Percentiles rank a stretch among this genome's conserved stretches.
These are phyloP conservation scores for Ceratoteleas bidentatus DNA, from an alignment of 1,140 invertebrate species.

Conservation along the genomic window DNA sequence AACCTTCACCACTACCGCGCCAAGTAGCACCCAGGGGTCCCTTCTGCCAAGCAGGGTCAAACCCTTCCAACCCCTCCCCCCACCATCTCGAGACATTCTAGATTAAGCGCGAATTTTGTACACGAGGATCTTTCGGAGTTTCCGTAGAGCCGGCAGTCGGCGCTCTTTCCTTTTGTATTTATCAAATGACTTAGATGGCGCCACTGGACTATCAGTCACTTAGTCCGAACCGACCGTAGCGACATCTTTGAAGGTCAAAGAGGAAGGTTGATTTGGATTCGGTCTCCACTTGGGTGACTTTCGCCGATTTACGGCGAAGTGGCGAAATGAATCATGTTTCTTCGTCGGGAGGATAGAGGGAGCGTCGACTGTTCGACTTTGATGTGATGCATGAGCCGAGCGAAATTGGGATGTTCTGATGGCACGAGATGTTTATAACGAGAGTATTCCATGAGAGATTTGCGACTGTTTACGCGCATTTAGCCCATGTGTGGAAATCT, in stretches of 20 bases:
- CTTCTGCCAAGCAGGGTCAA: neutral
- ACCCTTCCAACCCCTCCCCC: slow-evolving; percentile 3
- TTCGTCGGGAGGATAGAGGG: neutral
- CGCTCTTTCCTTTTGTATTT: slow-evolving; percentile 10
- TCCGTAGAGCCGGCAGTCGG: slow-evolving; percentile 9
- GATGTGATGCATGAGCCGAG: slow-evolving; percentile 4
- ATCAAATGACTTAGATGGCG: neutral
- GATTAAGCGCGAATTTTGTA: slow-evolving; percentile 23
- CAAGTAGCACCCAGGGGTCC: neutral
- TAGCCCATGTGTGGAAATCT: slow-evolving; percentile 6
- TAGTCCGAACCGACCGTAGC: too few relatives aligned
- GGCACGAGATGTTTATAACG: neutral
- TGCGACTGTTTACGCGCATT: slow-evolving; percentile 28
- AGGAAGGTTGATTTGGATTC: too few relatives aligned
- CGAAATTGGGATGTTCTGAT: slow-evolving; percentile 14
- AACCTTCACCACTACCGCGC: neutral
- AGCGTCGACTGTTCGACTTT: slow-evolving; percentile 12
- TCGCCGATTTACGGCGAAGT: too few relatives aligned
- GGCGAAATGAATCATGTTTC: too few relatives aligned
- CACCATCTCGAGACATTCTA: neutral
- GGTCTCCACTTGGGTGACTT: too few relatives aligned
- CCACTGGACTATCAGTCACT: too few relatives aligned
- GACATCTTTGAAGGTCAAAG: too few relatives aligned
- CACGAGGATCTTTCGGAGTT: slow-evolving; percentile 5
- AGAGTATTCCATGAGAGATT: slow-evolving; percentile 14